These are phyloP conservation scores for Ganaspis sp. DNA, from an alignment of 1,140 invertebrate species.

Conservation along the genomic window DNA sequence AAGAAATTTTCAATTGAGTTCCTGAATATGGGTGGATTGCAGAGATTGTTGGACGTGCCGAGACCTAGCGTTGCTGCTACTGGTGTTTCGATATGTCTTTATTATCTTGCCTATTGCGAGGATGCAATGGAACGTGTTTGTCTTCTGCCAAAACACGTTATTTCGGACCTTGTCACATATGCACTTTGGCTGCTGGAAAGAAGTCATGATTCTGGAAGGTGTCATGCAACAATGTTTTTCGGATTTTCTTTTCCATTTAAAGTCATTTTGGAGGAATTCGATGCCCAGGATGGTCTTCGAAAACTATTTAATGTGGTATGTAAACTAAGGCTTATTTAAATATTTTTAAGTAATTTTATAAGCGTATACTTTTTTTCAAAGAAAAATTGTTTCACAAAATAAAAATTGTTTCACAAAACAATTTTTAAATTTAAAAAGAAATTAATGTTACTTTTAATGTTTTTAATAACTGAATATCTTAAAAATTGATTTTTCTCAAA, in stretches of 20 bases:
- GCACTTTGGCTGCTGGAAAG: slow-evolving; percentile 95
- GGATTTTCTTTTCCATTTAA: slow-evolving; percentile 94
- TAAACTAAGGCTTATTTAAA: not conserved
- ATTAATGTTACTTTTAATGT: too few relatives aligned
- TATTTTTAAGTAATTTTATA: too few relatives aligned
- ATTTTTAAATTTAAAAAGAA: too few relatives aligned
- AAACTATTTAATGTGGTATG: slow-evolving; percentile 94
- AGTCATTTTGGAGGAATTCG: slow-evolving; percentile 94
- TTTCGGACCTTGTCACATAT: slow-evolving; percentile 89
- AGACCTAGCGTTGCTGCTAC: slow-evolving; percentile 95
- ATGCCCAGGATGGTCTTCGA: slow-evolving; percentile 92
- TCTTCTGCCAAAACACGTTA: slow-evolving; percentile 85
- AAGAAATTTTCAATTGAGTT: slow-evolving; percentile 99
- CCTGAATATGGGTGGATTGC: slow-evolving; percentile 89
- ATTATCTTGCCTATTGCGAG: slow-evolving; percentile 97
- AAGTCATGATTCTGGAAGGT: slow-evolving; percentile 96
- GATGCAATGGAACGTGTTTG: slow-evolving; percentile 98
- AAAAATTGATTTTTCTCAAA: too few relatives aligned
- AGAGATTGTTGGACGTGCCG: slow-evolving; percentile 90
- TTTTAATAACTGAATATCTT: too few relatives aligned
- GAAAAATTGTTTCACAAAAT: slow-evolving; percentile 23
- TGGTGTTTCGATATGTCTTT: slow-evolving; percentile 96
- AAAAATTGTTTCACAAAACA: too few relatives aligned
- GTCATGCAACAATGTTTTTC: slow-evolving; percentile 98
- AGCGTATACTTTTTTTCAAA: too few relatives aligned